phyloP scores from a whole-genome alignment of 2,888 invertebrate genomes.

The Diogma glabrata region DNA sequence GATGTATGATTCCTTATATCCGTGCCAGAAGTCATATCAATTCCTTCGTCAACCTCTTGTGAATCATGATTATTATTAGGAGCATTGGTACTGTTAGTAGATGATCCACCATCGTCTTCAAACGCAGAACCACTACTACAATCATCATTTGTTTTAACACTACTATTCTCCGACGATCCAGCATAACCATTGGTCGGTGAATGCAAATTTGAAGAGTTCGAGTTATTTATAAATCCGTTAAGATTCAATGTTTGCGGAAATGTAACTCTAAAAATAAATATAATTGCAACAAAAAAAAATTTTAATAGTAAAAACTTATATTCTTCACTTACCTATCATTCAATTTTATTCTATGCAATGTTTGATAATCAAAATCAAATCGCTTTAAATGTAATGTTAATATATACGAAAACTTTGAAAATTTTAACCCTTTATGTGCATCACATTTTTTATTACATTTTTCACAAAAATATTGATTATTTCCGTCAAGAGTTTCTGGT shows the following conservation, averaged over 20 bases:
- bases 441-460: constrained; percentile 76
- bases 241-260: constrained; percentile 71
- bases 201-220: constrained; percentile 21
- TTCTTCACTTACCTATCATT: constrained; percentile 64
- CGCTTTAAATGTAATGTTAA: constrained; percentile 77
- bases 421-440: constrained; percentile 82
- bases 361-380: constrained; percentile 79
- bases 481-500: constrained; percentile 69
- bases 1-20: constrained; percentile 31
- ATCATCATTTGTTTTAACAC: constrained; percentile 46
- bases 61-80: constrained; percentile 28
- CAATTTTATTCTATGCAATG: constrained; percentile 73
- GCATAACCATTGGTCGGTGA: constrained; percentile 23
- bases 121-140: constrained; percentile 54
- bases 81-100: constrained; percentile 13
- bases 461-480: constrained; percentile 81
- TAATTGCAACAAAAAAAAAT: no score
- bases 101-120: constrained; percentile 44
- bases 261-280: constrained; percentile 49
- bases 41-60: constrained; percentile 57
- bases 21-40: constrained; percentile 46
- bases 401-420: constrained; percentile 75
- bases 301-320: constrained; percentile 20
- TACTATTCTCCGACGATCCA: constrained; percentile 29
- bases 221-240: constrained; percentile 52